These are phyloP conservation scores for Zaprionus capensis DNA, from an alignment of 1,140 invertebrate genomes.

Conservation along the genomic window DNA sequence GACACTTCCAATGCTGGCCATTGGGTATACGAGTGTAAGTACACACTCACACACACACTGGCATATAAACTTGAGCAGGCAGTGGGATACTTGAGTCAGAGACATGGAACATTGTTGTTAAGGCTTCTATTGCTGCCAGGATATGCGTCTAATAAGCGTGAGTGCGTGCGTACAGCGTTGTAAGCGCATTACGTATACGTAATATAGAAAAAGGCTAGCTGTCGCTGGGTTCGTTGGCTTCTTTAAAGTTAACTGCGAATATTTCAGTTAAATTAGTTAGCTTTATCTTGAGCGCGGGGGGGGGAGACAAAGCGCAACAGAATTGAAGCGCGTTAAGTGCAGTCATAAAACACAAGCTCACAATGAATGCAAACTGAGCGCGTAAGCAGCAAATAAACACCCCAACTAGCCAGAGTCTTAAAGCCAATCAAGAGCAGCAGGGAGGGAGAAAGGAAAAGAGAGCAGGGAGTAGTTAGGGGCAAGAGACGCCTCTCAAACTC, in stretches of 20 bases:
- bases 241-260: slow-evolving; percentile 47
- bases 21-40: not conserved
- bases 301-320: slow-evolving; percentile 7
- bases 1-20: slow-evolving; percentile 59
- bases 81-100: slow-evolving; percentile 36
- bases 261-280: slow-evolving; percentile 60
- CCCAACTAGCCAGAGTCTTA: not conserved
- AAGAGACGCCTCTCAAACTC: not conserved
- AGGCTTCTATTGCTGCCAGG: slow-evolving; percentile 48
- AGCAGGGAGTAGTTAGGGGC: too few relatives aligned
- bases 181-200: slow-evolving; percentile 74
- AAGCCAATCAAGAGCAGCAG: slow-evolving; percentile 6
- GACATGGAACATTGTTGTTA: slow-evolving; percentile 60
- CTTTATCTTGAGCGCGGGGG: slow-evolving; percentile 37
- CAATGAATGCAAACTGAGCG: slow-evolving; percentile 44
- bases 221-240: not conserved
- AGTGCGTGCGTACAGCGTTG: slow-evolving; percentile 35
- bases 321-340: slow-evolving; percentile 21
- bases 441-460: too few relatives aligned
- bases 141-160: slow-evolving; percentile 79
- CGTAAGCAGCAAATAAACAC: slow-evolving; percentile 3
- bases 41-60: slow-evolving; percentile 22
- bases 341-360: slow-evolving; percentile 43
- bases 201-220: slow-evolving; percentile 53
- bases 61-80: slow-evolving; percentile 30